phyloP scores from a whole-genome alignment of 2,113 vertebrate genomes.

The Lipotes vexillifer region DNA sequence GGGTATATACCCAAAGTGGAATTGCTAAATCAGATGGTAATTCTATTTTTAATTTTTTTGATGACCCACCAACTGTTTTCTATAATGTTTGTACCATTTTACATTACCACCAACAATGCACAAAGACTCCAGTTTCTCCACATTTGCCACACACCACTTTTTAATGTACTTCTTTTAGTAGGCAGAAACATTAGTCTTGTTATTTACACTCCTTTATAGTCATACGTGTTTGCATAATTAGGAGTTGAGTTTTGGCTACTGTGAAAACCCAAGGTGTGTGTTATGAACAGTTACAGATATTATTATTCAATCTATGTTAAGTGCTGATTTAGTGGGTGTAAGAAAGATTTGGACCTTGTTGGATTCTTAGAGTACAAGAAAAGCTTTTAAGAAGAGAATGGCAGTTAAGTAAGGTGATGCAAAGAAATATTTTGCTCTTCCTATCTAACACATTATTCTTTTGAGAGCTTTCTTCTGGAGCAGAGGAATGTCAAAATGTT shows the following conservation, averaged over 20 bases:
- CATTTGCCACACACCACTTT: background rate
- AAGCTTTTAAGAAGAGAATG: background rate
- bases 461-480: background rate
- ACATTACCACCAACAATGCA: background rate
- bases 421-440: background rate
- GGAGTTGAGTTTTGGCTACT: conserved; percentile 18
- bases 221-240: conserved; percentile 40
- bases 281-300: conserved; percentile 37
- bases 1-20: background rate
- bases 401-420: background rate
- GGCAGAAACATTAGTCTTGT: background rate
- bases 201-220: background rate
- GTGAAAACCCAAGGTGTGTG: conserved; percentile 34
- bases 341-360: conserved; percentile 5
- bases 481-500: background rate
- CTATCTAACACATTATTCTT: background rate
- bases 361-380: background rate
- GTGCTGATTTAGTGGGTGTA: conserved; percentile 34
- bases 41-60: background rate
- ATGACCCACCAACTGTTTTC: background rate
- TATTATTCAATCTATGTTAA: conserved; percentile 33
- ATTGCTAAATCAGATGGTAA: background rate
- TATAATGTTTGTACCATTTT: background rate
- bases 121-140: background rate
- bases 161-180: background rate